Evolutionary conservation across 1,140 invertebrate genomes (phyloP).

Genomic region (Drosophila asahinai): DNA sequence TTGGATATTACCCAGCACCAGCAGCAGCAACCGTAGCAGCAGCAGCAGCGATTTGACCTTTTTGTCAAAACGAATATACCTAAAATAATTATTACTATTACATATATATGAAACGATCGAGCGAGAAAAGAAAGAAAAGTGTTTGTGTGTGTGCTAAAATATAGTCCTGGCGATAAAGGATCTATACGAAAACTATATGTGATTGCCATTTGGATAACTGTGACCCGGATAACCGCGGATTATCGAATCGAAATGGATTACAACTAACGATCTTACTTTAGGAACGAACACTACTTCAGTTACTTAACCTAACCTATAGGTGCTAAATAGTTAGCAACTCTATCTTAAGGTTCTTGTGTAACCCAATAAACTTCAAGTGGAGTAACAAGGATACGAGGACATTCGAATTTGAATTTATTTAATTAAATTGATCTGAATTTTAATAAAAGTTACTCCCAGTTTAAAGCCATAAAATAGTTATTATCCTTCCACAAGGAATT

Average conservation of each 20-base stretch:
- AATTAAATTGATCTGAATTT: background rate
- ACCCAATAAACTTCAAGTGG: constrained; percentile 17
- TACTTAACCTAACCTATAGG: constrained; percentile 49
- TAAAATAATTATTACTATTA: constrained; percentile 49
- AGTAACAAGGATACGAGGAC: constrained; percentile 16
- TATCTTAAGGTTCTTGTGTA: constrained; percentile 39
- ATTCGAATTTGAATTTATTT: background rate
- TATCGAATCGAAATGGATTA: constrained; percentile 73
- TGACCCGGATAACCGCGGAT: constrained; percentile 68
- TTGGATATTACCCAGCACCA: constrained; percentile 63
- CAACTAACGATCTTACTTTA: constrained; percentile 42
- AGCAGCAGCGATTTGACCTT: constrained; percentile 69
- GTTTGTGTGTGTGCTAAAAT: constrained; percentile 49
- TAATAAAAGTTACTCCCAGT: background rate
- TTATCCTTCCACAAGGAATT: background rate
- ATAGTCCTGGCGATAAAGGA: constrained; percentile 59
- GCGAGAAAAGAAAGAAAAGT: constrained; percentile 49
- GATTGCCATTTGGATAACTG: constrained; percentile 46
- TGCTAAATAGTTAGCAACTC: constrained; percentile 6
- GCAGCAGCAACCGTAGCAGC: constrained; percentile 28
- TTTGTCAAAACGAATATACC: constrained; percentile 58
- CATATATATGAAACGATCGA: constrained; percentile 36
- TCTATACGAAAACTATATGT: constrained; percentile 43
- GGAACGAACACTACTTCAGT: constrained; percentile 23
- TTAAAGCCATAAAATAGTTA: background rate